phyloP scores from a whole-genome alignment of 1,140 invertebrate genomes.

The Metaphire vulgaris region DNA sequence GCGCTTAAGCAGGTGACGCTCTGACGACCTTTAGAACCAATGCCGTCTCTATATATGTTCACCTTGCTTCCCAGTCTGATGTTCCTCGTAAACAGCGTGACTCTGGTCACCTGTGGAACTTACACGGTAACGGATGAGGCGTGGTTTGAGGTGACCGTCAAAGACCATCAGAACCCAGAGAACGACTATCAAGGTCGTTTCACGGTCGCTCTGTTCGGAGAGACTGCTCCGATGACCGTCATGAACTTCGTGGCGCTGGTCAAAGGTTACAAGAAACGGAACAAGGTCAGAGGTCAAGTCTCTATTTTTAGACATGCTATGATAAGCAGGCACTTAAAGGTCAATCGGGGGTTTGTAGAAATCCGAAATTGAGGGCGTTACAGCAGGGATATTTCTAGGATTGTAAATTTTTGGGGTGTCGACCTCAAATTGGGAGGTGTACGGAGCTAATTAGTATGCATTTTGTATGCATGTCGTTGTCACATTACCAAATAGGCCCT shows the following conservation, averaged over 20 bases:
- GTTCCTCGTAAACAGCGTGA: not conserved
- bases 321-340: not conserved
- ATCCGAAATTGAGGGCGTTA: too few relatives aligned
- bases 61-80: too few relatives aligned
- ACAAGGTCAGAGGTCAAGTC: not conserved
- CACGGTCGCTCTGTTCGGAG: slow-evolving; percentile 4
- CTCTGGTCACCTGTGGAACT: slow-evolving; percentile 6
- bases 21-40: too few relatives aligned
- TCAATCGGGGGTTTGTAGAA: too few relatives aligned
- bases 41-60: too few relatives aligned
- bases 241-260: not conserved
- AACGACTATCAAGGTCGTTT: not conserved
- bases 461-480: too few relatives aligned
- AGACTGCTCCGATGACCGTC: slow-evolving; percentile 1
- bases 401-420: too few relatives aligned
- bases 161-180: not conserved
- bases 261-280: not conserved
- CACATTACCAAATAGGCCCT: too few relatives aligned
- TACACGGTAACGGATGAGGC: slow-evolving; percentile 5
- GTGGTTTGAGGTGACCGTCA: not conserved
- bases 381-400: too few relatives aligned
- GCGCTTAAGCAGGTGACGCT: too few relatives aligned
- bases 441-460: too few relatives aligned
- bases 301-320: not conserved
- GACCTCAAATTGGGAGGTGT: too few relatives aligned